Evolutionary conservation across 2,113 vertebrate species (phyloP), one percentile per base, ranked within the genome.

Genomic region (Hippoglossus stenolepis): DNA sequence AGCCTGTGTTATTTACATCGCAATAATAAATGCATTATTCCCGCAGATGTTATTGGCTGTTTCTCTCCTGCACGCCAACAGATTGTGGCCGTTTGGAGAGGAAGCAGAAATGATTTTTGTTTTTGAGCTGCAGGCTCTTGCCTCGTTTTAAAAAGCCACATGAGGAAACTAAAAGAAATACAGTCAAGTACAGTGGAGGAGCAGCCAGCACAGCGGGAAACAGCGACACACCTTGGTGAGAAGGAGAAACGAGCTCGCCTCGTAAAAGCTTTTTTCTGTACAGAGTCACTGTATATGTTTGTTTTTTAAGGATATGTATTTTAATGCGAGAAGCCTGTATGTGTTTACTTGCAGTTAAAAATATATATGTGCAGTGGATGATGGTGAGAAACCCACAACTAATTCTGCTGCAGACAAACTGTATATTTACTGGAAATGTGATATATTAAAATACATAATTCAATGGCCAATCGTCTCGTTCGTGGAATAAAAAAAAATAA

Each of bases 201-300:
- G 18, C 31, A 15, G 35, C 15, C 23, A 18, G 7, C 4, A 21
- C 10, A 51, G 58, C 56, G 35, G 0, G 82, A 91, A 93, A 92
- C 89, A 92, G 92, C 87, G 90, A 63, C 92, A 90, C 87, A 18
- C 83, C 1, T 80, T 17, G 92, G 90, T 51, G 73, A 82, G 69
- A 89, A 65, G 11, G 14, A n/a, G 21, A 38, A 10, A 6, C 47
- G 47, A 51, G 13, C 38, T 7, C 60, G 63, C 3, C 24, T 15
- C 40, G 15, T 17, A 35, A 21, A 31, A 5, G 5, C 35, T n/a
- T 63, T 18, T 13, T n/a, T 47, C 68, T 47, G 4, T 56, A 31
- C 26, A 51, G 31, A 3, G 38, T 54, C 35, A 20, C 18, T 54
- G 5, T 58, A 2, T 38, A 0, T 2, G 13, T 21, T 15, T 20